phyloP scores from a whole-genome alignment of 2,797 vertebrate genomes.

The Coregonus ussuriensis region DNA sequence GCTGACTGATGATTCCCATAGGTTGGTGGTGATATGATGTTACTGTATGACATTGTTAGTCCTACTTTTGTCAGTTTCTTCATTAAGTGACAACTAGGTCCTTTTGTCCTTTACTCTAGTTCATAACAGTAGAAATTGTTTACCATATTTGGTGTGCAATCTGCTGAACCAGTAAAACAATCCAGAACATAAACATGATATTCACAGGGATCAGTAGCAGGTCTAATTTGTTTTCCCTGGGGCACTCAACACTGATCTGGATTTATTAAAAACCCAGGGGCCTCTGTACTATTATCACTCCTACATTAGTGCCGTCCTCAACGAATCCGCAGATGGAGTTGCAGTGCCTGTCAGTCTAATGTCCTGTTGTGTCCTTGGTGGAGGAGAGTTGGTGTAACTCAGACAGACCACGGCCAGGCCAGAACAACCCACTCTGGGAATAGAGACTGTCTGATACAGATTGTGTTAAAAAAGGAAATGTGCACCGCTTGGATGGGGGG shows the following conservation, averaged over 20 bases:
- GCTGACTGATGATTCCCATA: too few species aligned
- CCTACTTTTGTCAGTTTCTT: too few species aligned
- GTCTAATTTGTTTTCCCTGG: neutral
- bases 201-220: neutral
- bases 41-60: too few species aligned
- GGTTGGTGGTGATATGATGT: too few species aligned
- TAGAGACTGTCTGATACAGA: slow-evolving; percentile 20
- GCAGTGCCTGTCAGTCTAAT: slow-evolving; percentile 5
- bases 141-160: neutral
- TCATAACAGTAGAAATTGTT: too few species aligned
- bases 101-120: too few species aligned
- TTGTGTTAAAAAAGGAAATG: neutral
- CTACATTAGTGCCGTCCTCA: slow-evolving; percentile 20
- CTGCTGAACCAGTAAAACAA: neutral
- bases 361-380: slow-evolving; percentile 27
- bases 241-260: neutral
- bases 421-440: too few species aligned
- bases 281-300: neutral
- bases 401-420: slow-evolving; percentile 9
- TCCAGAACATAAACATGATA: neutral
- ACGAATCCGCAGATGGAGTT: slow-evolving; percentile 18
- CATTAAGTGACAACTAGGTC: too few species aligned
- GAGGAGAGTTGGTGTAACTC: neutral
- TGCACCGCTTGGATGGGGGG: slow-evolving; percentile 16
- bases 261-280: too few species aligned